phyloP scores from a whole-genome alignment of 2,888 invertebrate genomes.

The Augochlorella aurata region DNA sequence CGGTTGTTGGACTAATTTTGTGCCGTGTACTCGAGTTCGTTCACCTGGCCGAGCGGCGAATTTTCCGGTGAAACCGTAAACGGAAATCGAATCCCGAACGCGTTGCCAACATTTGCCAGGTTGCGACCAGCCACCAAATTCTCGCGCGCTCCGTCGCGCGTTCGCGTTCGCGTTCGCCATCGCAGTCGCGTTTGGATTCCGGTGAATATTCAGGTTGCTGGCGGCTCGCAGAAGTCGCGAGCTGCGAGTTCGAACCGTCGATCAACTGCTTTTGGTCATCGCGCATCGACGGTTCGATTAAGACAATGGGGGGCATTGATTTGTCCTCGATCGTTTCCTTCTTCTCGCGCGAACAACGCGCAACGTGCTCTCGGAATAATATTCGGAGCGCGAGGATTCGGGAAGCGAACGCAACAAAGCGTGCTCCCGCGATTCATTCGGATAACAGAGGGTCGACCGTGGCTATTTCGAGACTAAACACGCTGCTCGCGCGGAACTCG shows the following conservation, averaged over 20 bases:
- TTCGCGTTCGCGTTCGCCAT: background rate
- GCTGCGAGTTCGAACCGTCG: background rate
- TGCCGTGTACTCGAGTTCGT: slow-evolving; percentile 75
- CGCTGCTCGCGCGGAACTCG: background rate
- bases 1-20: slow-evolving; percentile 76
- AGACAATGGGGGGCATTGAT: too few relatives aligned
- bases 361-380: background rate
- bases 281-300: background rate
- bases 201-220: background rate
- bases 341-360: too few relatives aligned
- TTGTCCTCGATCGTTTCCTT: too few relatives aligned
- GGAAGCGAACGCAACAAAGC: background rate
- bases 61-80: slow-evolving; percentile 53
- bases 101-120: too few relatives aligned
- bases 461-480: slow-evolving; percentile 21
- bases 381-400: background rate
- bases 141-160: background rate
- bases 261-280: background rate
- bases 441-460: slow-evolving; percentile 13
- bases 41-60: slow-evolving; percentile 68
- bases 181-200: background rate
- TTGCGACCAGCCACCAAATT: slow-evolving; percentile 1
- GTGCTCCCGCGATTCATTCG: slow-evolving; percentile 24
- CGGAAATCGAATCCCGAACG: slow-evolving; percentile 33
- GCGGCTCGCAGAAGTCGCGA: too few relatives aligned